Base-by-base conservation (phyloP, 2,113 vertebrate genomes). In the Arvicanthis niloticus region DNA sequence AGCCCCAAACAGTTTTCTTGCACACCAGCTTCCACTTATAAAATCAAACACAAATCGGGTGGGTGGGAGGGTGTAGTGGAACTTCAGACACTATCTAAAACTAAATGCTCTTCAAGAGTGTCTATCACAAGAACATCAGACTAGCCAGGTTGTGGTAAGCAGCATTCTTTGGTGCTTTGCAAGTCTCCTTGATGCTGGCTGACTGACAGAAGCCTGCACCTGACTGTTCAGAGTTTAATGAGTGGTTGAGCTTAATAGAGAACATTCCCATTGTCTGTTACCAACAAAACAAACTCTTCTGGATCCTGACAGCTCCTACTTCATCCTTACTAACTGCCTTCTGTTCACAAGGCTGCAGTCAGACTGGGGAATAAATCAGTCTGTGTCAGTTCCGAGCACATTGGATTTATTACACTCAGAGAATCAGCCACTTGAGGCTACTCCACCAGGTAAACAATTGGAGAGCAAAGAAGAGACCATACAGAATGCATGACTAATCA, bases 311-410 rank as follows among this genome's bases (percentile, higher is more conserved):
- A 96, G 95, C 65, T 94, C 84, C 75, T 67, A 70, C 60, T 95
- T 91, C 82, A 96, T 97, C 96, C 82, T 85, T 89, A 31, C 88
- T 81, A 67, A 68, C 58, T 37, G 89, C 92, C 60, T 94, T 96
- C 93, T 96, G 91, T 88, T 97, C 81, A 93, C 72, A 51, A 22
- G 72, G 75, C 34, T 72, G 86, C 60, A 89, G 97, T 94, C 62
- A 26, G 93, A 37, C 2, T 45, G 45, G 62, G 68, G 84, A 89
- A 96, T 78, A 95, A 96, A 97, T 94, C 96, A 75, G 73, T 91
- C 75, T 78, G 76, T 88, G 58, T 92, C 92, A 84, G 89, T 92
- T 96, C 78, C 91, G 91, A 90, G 42, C 40, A 85, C 37, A 93
- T 67, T 45, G 73, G 26, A 95, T 80, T 94, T 86, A 89, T 88